Conservation (phyloP, 2,888 invertebrate species). For the Sinelater perroti region DNA sequence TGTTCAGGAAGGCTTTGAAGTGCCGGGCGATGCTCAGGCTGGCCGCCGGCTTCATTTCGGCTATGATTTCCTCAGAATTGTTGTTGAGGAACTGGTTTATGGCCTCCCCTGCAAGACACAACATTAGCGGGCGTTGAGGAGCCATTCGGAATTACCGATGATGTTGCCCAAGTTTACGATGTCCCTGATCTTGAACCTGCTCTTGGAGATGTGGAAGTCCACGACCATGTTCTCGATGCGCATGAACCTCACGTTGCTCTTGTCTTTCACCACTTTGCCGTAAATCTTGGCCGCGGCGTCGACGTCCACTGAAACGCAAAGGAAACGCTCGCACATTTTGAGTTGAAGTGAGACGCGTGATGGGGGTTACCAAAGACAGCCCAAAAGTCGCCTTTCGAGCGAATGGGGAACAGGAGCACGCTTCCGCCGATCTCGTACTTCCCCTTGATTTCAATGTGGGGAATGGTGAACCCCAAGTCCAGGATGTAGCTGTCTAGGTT, state of each 20-base stretch:
- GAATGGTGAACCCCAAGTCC: constrained; percentile 69
- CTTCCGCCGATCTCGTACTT: constrained; percentile 81
- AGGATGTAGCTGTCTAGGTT: constrained; percentile 69
- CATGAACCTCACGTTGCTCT: constrained; percentile 72
- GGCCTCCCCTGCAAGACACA: constrained; percentile 73
- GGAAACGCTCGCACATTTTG: background rate
- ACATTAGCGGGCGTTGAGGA: background rate
- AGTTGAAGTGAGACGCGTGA: background rate
- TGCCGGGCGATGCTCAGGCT: constrained; percentile 75
- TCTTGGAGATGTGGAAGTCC: constrained; percentile 75
- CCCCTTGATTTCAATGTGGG: constrained; percentile 78
- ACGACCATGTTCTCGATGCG: constrained; percentile 72
- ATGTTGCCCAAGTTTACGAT: constrained; percentile 78
- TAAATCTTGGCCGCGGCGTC: constrained; percentile 75
- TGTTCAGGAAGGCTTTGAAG: constrained; percentile 77
- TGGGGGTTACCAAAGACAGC: constrained; percentile 76
- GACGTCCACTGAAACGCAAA: constrained; percentile 69
- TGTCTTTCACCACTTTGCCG: constrained; percentile 70
- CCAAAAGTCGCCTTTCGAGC: constrained; percentile 84
- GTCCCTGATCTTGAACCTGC: constrained; percentile 76
- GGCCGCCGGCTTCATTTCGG: constrained; percentile 84
- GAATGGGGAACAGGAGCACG: constrained; percentile 79
- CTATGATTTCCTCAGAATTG: constrained; percentile 81
- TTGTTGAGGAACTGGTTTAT: constrained; percentile 86
- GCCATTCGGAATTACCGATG: constrained; percentile 66